Percentiles rank a stretch among this genome's conserved stretches.
Conservation (phyloP, 2,113 vertebrate species). For the Onychostruthus taczanowskii region DNA sequence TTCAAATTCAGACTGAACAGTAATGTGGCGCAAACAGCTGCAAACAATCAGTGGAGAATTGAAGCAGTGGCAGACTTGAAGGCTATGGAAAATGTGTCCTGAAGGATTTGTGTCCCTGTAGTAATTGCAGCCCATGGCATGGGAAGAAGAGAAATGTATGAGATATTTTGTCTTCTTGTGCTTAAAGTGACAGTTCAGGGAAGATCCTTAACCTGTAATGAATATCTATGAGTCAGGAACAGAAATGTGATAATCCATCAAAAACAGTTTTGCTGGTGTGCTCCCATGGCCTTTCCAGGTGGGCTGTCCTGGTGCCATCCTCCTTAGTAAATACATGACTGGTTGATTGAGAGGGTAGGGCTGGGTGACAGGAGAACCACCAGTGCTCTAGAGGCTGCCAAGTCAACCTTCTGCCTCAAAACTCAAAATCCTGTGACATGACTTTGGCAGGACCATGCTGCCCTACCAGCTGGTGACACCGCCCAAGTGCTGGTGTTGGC, state of each 20-base stretch:
- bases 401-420: neutral
- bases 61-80: neutral
- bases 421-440: rapidly evolving
- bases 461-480: neutral
- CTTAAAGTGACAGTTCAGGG: neutral
- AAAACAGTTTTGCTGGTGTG: neutral
- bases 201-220: neutral
- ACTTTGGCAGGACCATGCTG: rapidly evolving
- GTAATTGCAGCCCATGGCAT: neutral
- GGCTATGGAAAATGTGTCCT: neutral
- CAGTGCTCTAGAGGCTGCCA: neutral
- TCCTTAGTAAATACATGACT: neutral
- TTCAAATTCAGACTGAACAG: neutral
- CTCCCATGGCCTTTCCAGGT: neutral
- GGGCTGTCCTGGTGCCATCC: neutral
- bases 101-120: neutral
- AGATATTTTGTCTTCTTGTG: neutral
- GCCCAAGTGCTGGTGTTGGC: neutral
- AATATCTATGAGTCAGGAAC: neutral
- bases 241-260: neutral
- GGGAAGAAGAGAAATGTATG: neutral
- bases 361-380: neutral
- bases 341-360: neutral
- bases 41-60: neutral
- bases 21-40: neutral